A percentile compares a stretch with the other conserved stretches of the same genome.
These are phyloP conservation scores for Falco columbarius DNA, from an alignment of 2,797 vertebrate genomes.

Conservation along the genomic window DNA sequence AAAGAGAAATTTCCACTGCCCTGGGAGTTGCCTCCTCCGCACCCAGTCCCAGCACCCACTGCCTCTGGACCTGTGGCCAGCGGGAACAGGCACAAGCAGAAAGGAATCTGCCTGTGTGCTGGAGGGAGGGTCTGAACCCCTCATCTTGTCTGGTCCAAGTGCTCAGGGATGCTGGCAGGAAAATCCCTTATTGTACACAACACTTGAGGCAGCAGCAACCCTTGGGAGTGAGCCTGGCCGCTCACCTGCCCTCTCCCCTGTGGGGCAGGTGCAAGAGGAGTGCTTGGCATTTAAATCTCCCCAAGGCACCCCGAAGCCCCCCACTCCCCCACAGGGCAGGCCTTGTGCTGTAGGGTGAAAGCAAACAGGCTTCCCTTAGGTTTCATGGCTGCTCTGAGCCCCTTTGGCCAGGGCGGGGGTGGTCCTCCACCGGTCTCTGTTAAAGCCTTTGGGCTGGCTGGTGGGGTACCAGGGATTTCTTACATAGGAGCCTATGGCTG, in stretches of 20 bases:
- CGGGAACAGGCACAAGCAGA: rapidly evolving
- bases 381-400: not conserved
- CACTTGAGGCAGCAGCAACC: not conserved
- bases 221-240: rapidly evolving
- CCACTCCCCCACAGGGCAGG: not conserved
- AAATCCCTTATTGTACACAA: not conserved
- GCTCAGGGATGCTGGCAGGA: not conserved
- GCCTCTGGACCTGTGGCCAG: not conserved
- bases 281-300: not conserved
- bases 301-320: too few relatives aligned
- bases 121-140: not conserved
- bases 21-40: not conserved
- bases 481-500: not conserved
- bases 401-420: too few relatives aligned
- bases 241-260: not conserved
- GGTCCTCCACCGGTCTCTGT: not conserved
- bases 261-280: not conserved
- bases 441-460: not conserved
- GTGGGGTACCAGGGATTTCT: not conserved
- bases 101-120: not conserved
- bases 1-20: not conserved
- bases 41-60: rapidly evolving
- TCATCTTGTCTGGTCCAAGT: not conserved
- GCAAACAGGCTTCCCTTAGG: not conserved
- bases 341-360: too few relatives aligned